Evolutionary conservation across 2,888 invertebrate species (phyloP).

Genomic region (Schizotus pectinicornis): DNA sequence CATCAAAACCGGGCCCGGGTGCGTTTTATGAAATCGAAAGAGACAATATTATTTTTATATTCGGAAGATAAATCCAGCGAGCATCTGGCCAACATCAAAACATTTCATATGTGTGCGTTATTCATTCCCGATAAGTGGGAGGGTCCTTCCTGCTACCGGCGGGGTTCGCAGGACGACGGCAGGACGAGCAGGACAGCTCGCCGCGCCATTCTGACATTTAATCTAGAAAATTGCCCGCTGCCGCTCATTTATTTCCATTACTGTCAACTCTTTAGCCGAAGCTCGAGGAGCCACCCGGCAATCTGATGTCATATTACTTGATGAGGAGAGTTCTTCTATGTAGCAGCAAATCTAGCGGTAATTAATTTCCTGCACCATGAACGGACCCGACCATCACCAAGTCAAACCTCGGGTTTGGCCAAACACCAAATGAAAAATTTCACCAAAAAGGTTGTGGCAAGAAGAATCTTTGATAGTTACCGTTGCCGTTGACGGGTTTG

Average conservation of each 20-base stretch:
- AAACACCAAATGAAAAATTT: no score
- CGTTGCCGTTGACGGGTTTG: slow-evolving; percentile 71
- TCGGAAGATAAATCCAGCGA: slow-evolving; percentile 57
- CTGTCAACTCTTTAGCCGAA: slow-evolving; percentile 63
- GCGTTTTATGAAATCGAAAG: slow-evolving; percentile 52
- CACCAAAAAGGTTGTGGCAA: not conserved
- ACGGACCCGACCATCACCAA: no score
- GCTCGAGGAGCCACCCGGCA: slow-evolving; percentile 45
- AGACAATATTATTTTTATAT: slow-evolving; percentile 61
- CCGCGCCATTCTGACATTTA: slow-evolving; percentile 66
- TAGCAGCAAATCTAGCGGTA: slow-evolving; percentile 21
- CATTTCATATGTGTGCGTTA: slow-evolving; percentile 55
- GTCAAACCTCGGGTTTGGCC: no score
- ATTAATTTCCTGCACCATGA: slow-evolving; percentile 12
- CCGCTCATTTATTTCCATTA: slow-evolving; percentile 69
- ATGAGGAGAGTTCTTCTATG: slow-evolving; percentile 41
- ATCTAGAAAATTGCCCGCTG: slow-evolving; percentile 70
- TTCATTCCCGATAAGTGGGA: slow-evolving; percentile 55
- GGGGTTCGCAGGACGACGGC: slow-evolving; percentile 58
- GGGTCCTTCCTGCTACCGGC: slow-evolving; percentile 54
- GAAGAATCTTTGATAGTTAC: slow-evolving; percentile 53
- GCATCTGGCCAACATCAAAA: slow-evolving; percentile 58
- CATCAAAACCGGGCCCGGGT: slow-evolving; percentile 32
- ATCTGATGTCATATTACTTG: slow-evolving; percentile 58
- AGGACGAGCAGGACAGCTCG: slow-evolving; percentile 41